Base-by-base conservation (phyloP, 2,797 vertebrate species). In the Gambusia yucatana region DNA sequence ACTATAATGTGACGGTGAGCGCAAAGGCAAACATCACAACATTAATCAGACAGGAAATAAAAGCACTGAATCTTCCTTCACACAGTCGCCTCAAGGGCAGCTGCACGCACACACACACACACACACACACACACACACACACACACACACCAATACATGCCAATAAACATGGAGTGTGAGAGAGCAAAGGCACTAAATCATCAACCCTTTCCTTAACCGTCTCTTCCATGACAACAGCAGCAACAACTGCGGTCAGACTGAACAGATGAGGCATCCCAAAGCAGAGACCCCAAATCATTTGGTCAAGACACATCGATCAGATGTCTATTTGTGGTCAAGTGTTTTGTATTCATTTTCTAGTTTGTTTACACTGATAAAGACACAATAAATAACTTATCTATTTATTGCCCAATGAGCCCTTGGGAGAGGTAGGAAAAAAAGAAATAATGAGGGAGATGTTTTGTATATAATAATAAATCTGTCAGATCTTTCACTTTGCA, bases 31-130 rank as follows among this genome's bases (percentile, higher is more conserved):
- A 92, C 77, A 75, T 89, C 90, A 91, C 75, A 59, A 84, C 89
- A 94, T 95, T 93, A 94, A 95, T 95, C 93, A 93, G 80, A 63
- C 61, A 77, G 76, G 81, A 87, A 87, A 86, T 89, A 93, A 92
- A 90, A 91, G 87, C 86, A 84, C 47, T 80, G 83, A 86, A 92
- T 85, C 82, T 88, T 82, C 75, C 76, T 84, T 76, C 81, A 85
- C 72, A 84, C 84, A 84, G 79, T 90, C 75, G 59, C 65, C 87
- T 80, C 87, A 94, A 94, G 93, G 93, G 82, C 89, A 78, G 73
- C 43, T 69, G 80, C 28, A 48, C 52, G 44, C 73, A 55, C n/a
- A 75, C 73, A 72, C 50, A 78, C 48, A 44, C n/a, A 33, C 43
- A 76, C 6, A 22, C 72, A 36, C n/a, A 73, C 72, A 47, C 10